A percentile compares a stretch with the other conserved stretches of the same genome.
phyloP scores from a whole-genome alignment of 2,797 vertebrate genomes.

The Silurus aristotelis region DNA sequence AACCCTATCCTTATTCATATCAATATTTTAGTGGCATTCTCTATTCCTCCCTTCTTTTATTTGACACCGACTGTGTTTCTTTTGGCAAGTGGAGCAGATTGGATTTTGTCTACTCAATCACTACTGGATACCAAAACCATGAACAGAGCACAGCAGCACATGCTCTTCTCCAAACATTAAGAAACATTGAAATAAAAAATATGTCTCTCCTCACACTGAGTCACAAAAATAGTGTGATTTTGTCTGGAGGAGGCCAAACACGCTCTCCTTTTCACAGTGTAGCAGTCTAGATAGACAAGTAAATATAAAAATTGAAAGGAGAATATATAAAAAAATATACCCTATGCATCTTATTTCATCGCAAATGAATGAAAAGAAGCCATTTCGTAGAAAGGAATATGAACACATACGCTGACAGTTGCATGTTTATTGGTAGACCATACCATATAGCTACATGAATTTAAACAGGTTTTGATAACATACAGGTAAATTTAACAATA shows the following conservation, averaged over 20 bases:
- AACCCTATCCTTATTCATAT: constrained; percentile 37
- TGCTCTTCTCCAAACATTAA: constrained; percentile 46
- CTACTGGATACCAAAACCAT: constrained; percentile 41
- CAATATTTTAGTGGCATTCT: constrained; percentile 26
- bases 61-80: constrained; percentile 41
- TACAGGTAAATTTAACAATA: not conserved
- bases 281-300: constrained; percentile 19
- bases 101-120: constrained; percentile 31
- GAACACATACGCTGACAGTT: not conserved
- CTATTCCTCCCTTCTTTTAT: constrained; percentile 44
- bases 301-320: constrained; percentile 45
- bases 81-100: constrained; percentile 41
- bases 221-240: constrained; percentile 47
- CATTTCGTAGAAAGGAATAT: not conserved
- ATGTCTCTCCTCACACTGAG: constrained; percentile 39
- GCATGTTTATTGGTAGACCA: no score
- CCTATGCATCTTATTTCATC: not conserved
- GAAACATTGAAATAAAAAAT: constrained; percentile 47
- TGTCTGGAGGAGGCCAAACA: constrained; percentile 30
- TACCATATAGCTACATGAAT: no score
- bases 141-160: constrained; percentile 42
- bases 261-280: constrained; percentile 37
- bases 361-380: not conserved
- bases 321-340: constrained; percentile 36
- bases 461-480: not conserved